phyloP scores from a whole-genome alignment of 2,888 invertebrate species.

The Scotopteryx bipunctaria region DNA sequence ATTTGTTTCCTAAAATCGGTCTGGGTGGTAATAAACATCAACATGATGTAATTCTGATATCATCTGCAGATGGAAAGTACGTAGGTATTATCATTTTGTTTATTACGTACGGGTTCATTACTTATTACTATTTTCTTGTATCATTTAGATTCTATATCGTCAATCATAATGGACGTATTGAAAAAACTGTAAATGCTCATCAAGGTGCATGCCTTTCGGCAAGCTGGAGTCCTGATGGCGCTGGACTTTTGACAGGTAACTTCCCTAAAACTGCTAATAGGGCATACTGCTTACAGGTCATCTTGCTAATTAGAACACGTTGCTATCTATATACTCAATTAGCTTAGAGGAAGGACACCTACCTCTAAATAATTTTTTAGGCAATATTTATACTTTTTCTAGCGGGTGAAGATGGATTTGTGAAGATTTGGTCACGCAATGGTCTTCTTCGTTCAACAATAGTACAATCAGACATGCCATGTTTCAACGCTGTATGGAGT shows the following conservation, averaged over 20 bases:
- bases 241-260: constrained; percentile 96
- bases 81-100: constrained; percentile 29
- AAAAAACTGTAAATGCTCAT: constrained; percentile 96
- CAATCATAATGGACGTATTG: constrained; percentile 94
- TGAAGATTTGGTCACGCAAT: constrained; percentile 98
- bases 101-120: no score
- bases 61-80: constrained; percentile 92
- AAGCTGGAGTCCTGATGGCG: constrained; percentile 97
- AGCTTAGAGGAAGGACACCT: no score
- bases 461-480: constrained; percentile 90
- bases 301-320: no score
- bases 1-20: constrained; percentile 90
- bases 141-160: constrained; percentile 91
- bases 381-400: constrained; percentile 29
- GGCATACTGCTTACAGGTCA: no score
- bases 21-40: constrained; percentile 82
- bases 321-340: no score
- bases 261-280: no score
- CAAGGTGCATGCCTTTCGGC: constrained; percentile 94
- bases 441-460: constrained; percentile 96
- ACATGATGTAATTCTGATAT: constrained; percentile 92
- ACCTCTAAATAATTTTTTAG: neutral
- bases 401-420: constrained; percentile 98
- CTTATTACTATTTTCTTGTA: no score
- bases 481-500: constrained; percentile 93